These are phyloP conservation scores for Lingula anatina DNA, from an alignment of 2,888 invertebrate species.

Conservation along the genomic window DNA sequence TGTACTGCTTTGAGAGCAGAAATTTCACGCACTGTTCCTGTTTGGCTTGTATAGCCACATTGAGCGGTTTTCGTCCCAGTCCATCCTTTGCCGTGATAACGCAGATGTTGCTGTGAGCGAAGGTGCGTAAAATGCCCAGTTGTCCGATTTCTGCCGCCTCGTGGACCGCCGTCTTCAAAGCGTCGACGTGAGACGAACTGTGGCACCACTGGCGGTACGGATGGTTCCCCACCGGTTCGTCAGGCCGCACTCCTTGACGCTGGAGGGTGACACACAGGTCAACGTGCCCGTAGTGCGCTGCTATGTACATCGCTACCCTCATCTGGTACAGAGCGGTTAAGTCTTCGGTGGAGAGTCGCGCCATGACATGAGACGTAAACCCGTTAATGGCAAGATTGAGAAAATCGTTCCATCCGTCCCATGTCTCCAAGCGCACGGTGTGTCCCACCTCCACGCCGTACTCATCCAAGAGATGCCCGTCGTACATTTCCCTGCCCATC, in stretches of 20 bases:
- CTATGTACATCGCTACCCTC: constrained; percentile 25
- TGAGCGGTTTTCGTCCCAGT: constrained; percentile 20
- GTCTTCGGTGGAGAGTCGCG: constrained; percentile 15
- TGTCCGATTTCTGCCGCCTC: constrained; percentile 23
- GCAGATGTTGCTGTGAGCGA: constrained; percentile 19
- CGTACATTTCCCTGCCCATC: constrained; percentile 20
- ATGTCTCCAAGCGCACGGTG: constrained; percentile 21
- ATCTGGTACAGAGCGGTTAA: constrained; percentile 18
- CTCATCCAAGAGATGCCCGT: constrained; percentile 19
- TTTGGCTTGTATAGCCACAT: constrained; percentile 20
- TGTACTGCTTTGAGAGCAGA: constrained; percentile 30
- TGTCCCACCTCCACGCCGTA: constrained; percentile 15
- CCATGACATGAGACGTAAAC: constrained; percentile 17
- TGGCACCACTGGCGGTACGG: constrained; percentile 21
- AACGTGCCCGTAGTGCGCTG: constrained; percentile 27
- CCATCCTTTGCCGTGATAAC: constrained; percentile 22
- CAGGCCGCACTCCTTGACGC: constrained; percentile 15
- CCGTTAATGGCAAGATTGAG: constrained; percentile 18
- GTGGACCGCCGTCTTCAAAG: constrained; percentile 20
- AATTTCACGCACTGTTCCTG: constrained; percentile 24
- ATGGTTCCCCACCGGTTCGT: constrained; percentile 24
- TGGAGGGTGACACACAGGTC: constrained; percentile 17
- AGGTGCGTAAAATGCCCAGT: constrained; percentile 19
- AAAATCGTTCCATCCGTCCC: constrained; percentile 31
- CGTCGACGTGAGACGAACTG: constrained; percentile 14